Evolutionary conservation across 2,797 vertebrate species (phyloP), one percentile per base, ranked within the genome.

Genomic region (Amphiprion clarkii): DNA sequence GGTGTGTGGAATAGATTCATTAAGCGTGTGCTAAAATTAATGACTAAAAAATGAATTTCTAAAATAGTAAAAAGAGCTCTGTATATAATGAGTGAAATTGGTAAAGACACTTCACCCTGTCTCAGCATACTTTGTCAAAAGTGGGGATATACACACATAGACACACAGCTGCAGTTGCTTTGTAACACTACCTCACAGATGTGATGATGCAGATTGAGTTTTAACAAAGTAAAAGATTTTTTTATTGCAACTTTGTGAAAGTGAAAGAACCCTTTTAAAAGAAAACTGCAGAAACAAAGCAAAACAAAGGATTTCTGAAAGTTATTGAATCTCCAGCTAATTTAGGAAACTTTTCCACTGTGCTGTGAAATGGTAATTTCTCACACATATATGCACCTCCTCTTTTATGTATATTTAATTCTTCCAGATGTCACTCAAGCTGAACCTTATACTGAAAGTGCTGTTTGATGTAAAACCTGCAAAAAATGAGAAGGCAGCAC

Each of bases 1-100:
- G 79, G 75, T 53, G 84, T 82, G 75, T 86, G 82, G 57, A 65
- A 90, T 83, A 13, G 83, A 83, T 87, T 85, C 78, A 91, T 90
- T 75, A 85, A 60, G 54, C 46, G 58, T 13, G 36, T 59, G 67
- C 70, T 75, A 11, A 79, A 86, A 60, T 79, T 36, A 86, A 88
- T 78, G 57, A 71, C 51, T 27, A 29, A 74, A 74, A 67, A 65
- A 65, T 60, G 31, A 69, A 57, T 29, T 52, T 71, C 27, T 39
- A 49, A 75, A 67, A 55, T 7, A 59, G 33, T 9, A 56, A 27
- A 72, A 31, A 61, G 53, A 57, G n/a, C 77, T 72, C 33, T 57
- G 52, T 73, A 57, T 65, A 21, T 77, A 63, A 40, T 48, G 57
- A 67, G 44, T 48, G 27, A 52, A 74, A 74, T 6, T 58, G 65